These are phyloP conservation scores for Erethizon dorsatum DNA, from an alignment of 2,797 vertebrate genomes.

Conservation along the genomic window DNA sequence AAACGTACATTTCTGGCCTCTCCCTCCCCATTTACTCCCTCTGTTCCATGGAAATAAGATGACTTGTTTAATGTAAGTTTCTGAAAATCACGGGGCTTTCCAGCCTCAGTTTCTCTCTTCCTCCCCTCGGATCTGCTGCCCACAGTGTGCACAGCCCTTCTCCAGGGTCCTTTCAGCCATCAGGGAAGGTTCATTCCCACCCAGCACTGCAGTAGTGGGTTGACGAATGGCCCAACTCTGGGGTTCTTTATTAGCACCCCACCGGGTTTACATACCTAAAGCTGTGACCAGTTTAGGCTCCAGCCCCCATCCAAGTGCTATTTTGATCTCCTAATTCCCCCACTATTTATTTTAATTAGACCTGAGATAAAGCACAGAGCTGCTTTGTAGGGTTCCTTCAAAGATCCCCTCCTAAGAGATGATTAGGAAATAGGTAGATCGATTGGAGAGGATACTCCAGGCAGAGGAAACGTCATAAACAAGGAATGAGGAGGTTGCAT, in stretches of 20 bases:
- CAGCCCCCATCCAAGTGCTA: neutral
- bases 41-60: neutral
- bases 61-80: neutral
- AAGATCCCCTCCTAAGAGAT: neutral
- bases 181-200: neutral
- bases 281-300: neutral
- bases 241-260: neutral
- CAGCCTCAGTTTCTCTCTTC: neutral
- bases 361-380: neutral
- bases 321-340: neutral
- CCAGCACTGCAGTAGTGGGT: neutral
- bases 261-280: neutral
- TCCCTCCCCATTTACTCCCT: neutral
- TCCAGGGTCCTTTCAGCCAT: too few species aligned
- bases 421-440: neutral
- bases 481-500: neutral
- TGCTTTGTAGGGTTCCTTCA: conserved; percentile 16
- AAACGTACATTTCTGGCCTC: neutral
- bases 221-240: neutral
- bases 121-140: neutral
- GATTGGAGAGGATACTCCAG: neutral
- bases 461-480: neutral
- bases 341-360: conserved; percentile 30
- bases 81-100: neutral
- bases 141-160: neutral